Percentiles rank a stretch among this genome's conserved stretches.
phyloP scores from a whole-genome alignment of 2,888 invertebrate genomes.

The Amphipyra tragopoginis region DNA sequence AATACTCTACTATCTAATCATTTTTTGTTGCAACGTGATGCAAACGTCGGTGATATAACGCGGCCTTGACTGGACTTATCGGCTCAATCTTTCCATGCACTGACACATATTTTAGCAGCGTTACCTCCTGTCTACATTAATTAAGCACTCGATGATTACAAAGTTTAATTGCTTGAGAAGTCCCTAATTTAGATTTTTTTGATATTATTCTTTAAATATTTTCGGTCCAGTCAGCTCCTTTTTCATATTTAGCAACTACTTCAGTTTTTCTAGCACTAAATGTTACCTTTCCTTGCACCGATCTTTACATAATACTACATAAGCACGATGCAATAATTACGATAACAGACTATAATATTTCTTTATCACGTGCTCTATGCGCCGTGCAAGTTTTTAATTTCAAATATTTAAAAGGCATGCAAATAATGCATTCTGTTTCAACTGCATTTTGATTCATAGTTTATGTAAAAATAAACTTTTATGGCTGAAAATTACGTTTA shows the following conservation, averaged over 20 bases:
- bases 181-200: constrained; percentile 5
- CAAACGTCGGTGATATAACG: constrained; percentile 70
- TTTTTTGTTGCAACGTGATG: constrained; percentile 69
- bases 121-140: constrained; percentile 15
- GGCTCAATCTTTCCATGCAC: constrained; percentile 69
- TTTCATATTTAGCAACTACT: neutral
- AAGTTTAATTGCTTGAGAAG: neutral
- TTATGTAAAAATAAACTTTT: neutral
- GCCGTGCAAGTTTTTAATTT: constrained; percentile 13
- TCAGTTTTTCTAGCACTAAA: neutral
- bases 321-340: constrained; percentile 42
- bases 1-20: constrained; percentile 80
- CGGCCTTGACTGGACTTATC: constrained; percentile 83
- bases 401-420: constrained; percentile 11
- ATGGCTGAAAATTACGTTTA: too few relatives aligned
- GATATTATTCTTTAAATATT: neutral
- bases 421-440: constrained; percentile 4
- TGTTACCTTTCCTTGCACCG: constrained; percentile 9
- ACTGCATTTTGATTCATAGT: neutral
- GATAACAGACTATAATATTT: constrained; percentile 39
- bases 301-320: constrained; percentile 16
- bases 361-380: constrained; percentile 20
- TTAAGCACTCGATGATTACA: constrained; percentile 6
- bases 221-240: neutral
- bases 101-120: constrained; percentile 69